phyloP scores from a whole-genome alignment of 2,797 vertebrate genomes.

The Fistularia tabacaria region DNA sequence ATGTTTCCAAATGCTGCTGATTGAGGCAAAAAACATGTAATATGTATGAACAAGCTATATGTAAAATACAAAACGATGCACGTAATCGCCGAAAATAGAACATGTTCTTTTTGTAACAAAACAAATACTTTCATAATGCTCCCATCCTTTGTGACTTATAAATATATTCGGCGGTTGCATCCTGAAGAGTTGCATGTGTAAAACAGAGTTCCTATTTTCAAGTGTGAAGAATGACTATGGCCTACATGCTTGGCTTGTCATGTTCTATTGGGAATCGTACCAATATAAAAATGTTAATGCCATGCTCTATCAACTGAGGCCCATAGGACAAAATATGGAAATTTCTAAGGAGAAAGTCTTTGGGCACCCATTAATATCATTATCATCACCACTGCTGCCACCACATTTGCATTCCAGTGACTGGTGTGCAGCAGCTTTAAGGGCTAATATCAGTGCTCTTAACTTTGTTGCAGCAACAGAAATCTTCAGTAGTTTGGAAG shows the following conservation, averaged over 20 bases:
- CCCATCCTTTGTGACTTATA: constrained; percentile 4
- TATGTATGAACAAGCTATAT: too few species aligned
- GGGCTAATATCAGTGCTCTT: constrained; percentile 12
- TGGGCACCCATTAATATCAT: constrained; percentile 60
- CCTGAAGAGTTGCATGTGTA: constrained; percentile 17
- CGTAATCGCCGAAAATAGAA: too few species aligned
- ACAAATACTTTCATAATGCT: neutral
- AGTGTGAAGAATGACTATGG: constrained; percentile 28
- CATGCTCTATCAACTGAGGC: constrained; percentile 42
- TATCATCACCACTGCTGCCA: constrained; percentile 40
- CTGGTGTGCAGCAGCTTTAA: constrained; percentile 23
- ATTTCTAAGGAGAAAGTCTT: constrained; percentile 45
- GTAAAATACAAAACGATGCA: too few species aligned
- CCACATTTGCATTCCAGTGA: constrained; percentile 32
- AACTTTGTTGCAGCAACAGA: constrained; percentile 5
- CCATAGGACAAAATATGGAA: constrained; percentile 55
- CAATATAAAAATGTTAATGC: constrained; percentile 62
- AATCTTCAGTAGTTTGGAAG: neutral
- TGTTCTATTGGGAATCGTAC: constrained; percentile 47
- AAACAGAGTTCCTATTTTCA: constrained; percentile 12
- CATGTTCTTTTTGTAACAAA: too few species aligned
- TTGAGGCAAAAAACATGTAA: too few species aligned
- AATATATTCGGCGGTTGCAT: constrained; percentile 8
- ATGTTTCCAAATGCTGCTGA: too few species aligned
- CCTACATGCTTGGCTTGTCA: constrained; percentile 40